phyloP scores from a whole-genome alignment of 2,888 invertebrate species.

The Stegophylla sp. region DNA sequence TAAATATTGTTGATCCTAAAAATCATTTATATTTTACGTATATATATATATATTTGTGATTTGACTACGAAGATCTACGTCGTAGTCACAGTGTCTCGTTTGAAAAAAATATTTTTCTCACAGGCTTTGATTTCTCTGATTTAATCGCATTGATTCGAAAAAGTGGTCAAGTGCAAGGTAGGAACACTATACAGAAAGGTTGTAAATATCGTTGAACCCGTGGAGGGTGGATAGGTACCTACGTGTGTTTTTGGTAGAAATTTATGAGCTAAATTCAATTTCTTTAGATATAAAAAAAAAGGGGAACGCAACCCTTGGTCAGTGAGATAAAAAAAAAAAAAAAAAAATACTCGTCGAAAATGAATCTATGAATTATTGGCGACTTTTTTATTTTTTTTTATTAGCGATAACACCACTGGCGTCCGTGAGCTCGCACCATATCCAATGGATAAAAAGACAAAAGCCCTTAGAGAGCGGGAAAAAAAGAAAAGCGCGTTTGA shows the following conservation, averaged over 20 bases:
- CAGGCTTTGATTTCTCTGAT: constrained; percentile 1
- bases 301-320: constrained; percentile 50
- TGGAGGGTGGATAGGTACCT: constrained; percentile 12
- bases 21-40: too few species aligned
- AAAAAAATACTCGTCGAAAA: constrained; percentile 49
- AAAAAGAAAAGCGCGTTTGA: constrained; percentile 28
- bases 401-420: constrained; percentile 54
- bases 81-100: too few species aligned
- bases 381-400: constrained; percentile 57
- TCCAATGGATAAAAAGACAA: constrained; percentile 55
- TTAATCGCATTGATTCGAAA: not conserved
- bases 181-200: constrained; percentile 11
- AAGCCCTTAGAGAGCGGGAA: constrained; percentile 35
- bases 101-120: not conserved
- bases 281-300: constrained; percentile 43
- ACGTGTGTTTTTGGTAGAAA: constrained; percentile 43
- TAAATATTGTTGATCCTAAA: too few species aligned
- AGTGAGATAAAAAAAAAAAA: constrained; percentile 22
- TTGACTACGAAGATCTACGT: too few species aligned
- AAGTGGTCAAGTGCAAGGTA: constrained; percentile 12
- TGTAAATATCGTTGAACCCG: constrained; percentile 35
- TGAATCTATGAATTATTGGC: constrained; percentile 57
- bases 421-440: constrained; percentile 55
- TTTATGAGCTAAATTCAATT: constrained; percentile 57
- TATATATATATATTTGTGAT: too few species aligned